Conservation (phyloP, 2,113 vertebrate species). For the Hylia prasina region DNA sequence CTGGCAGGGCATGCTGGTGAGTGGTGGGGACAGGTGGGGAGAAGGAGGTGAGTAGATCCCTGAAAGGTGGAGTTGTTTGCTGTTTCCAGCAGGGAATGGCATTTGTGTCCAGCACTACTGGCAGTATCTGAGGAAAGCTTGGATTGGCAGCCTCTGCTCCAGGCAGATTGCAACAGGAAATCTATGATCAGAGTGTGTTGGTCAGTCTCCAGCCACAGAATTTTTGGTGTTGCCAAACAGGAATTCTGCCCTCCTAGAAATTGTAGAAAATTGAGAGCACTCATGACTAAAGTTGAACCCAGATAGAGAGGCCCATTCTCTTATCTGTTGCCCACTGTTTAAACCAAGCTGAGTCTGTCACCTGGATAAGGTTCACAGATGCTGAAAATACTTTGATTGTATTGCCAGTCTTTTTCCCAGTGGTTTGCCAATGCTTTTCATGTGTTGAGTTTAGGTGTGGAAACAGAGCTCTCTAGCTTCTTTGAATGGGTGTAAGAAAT, state of each 20-base stretch:
- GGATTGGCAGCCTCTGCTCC: background rate
- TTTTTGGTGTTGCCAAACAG: background rate
- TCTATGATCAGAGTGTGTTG: accelerated
- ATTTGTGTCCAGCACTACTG: background rate
- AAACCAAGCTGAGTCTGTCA: background rate
- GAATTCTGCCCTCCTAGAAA: background rate
- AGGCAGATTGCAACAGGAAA: background rate
- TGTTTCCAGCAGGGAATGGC: background rate
- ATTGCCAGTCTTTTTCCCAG: background rate
- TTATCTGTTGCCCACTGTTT: background rate
- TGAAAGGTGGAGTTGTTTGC: background rate
- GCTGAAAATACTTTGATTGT: background rate
- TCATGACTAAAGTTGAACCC: accelerated
- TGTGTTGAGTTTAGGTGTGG: background rate
- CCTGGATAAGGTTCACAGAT: background rate
- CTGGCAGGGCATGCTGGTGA: background rate
- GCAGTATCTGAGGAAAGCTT: background rate
- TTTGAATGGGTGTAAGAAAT: background rate
- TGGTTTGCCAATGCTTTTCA: background rate
- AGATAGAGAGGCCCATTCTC: background rate
- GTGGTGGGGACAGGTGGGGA: background rate
- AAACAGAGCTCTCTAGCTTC: background rate
- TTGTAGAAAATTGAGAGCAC: background rate
- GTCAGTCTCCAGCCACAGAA: background rate
- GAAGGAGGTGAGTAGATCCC: background rate